A percentile compares a stretch with the other conserved stretches of the same genome.
phyloP scores from a whole-genome alignment of 2,888 invertebrate genomes.

The Cyaniris semiargus region DNA sequence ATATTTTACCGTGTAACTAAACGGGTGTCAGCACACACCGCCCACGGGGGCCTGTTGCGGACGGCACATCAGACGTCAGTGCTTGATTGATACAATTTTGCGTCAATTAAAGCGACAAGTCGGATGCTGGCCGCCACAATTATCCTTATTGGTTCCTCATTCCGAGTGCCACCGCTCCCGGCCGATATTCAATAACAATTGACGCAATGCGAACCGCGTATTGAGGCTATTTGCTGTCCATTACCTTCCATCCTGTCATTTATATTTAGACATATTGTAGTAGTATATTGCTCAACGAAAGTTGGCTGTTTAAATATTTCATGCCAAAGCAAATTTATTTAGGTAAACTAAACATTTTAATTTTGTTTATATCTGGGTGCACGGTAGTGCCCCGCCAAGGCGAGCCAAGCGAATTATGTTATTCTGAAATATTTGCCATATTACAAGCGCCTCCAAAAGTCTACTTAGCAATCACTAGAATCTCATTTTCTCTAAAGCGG shows the following conservation, averaged over 20 bases:
- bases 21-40: neutral
- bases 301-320: too few species aligned
- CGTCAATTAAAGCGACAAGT: constrained; percentile 67
- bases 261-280: constrained; percentile 6
- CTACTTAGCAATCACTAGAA: too few species aligned
- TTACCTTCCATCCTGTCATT: constrained; percentile 1
- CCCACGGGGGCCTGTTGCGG: neutral
- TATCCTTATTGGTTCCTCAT: constrained; percentile 75
- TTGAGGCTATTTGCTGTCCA: constrained; percentile 5
- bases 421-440: too few species aligned
- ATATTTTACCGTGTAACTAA: too few species aligned
- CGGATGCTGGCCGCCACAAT: constrained; percentile 62
- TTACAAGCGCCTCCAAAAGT: too few species aligned
- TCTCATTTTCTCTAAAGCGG: too few species aligned
- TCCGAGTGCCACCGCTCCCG: constrained; percentile 50
- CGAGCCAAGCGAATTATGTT: too few species aligned
- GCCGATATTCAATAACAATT: constrained; percentile 44
- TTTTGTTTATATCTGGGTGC: too few species aligned
- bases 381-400: too few species aligned
- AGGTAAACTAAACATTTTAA: too few species aligned
- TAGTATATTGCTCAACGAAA: too few species aligned
- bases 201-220: constrained; percentile 33
- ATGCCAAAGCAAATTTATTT: too few species aligned
- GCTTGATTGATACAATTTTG: constrained; percentile 75
- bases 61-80: constrained; percentile 31